phyloP scores from a whole-genome alignment of 2,888 invertebrate genomes.

The Elaeidobius kamerunicus region DNA sequence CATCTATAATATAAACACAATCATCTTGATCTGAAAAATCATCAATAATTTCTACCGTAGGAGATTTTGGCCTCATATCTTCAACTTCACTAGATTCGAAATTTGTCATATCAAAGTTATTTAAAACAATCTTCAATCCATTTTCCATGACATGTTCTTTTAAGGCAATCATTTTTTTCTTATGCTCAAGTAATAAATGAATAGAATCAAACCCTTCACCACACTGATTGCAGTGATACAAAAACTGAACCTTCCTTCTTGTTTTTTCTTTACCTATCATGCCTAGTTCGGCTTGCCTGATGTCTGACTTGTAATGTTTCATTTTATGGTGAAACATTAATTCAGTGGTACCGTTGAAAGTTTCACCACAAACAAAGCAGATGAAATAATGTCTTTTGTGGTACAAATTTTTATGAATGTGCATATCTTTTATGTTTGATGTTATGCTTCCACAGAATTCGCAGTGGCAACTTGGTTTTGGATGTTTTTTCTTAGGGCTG shows the following conservation, averaged over 20 bases:
- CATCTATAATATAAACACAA: no score
- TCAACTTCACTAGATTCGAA: not conserved
- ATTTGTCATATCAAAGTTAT: not conserved
- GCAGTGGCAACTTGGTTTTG: no score
- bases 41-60: no score
- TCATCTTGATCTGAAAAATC: no score
- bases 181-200: not conserved
- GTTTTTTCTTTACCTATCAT: not conserved
- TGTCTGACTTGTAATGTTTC: not conserved
- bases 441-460: not conserved
- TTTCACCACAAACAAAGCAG: constrained; percentile 5
- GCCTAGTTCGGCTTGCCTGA: constrained; percentile 1
- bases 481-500: not conserved
- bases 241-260: not conserved
- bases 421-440: not conserved
- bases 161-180: not conserved
- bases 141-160: not conserved
- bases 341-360: not conserved
- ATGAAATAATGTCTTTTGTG: not conserved
- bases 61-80: no score
- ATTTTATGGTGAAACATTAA: not conserved
- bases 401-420: not conserved
- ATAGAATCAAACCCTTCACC: constrained; percentile 11
- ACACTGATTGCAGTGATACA: constrained; percentile 14
- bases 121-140: not conserved